A percentile compares a stretch with the other conserved stretches of the same genome.
Conservation (phyloP, 2,113 vertebrate species). For the Antechinus stuartii region DNA sequence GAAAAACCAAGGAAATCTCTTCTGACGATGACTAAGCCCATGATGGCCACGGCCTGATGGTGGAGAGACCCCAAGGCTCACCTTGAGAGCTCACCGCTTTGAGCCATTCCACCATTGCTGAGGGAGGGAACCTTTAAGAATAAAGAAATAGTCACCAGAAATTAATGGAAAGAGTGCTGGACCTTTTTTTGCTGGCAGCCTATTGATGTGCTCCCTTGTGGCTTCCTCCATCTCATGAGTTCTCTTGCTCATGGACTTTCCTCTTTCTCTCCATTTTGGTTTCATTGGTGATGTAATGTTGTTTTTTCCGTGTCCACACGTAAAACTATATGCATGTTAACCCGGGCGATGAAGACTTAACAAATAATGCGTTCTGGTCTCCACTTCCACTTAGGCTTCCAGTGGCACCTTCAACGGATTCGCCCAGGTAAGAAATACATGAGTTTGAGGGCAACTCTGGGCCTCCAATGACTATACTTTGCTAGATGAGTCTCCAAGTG, state of each 20-base stretch:
- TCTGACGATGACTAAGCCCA: background rate
- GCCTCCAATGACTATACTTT: background rate
- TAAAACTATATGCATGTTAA: constrained; percentile 63
- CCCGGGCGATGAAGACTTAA: constrained; percentile 27
- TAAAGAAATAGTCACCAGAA: background rate
- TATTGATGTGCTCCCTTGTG: constrained; percentile 74
- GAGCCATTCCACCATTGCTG: background rate
- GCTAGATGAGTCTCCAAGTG: background rate
- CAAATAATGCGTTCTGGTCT: constrained; percentile 77
- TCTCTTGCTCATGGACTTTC: constrained; percentile 61
- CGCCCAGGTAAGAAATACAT: constrained; percentile 87
- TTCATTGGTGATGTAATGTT: constrained; percentile 60
- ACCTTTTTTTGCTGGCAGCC: constrained; percentile 74
- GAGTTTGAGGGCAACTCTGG: constrained; percentile 4
- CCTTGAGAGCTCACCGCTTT: background rate
- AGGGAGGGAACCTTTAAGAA: constrained; percentile 31
- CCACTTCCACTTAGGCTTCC: constrained; percentile 86
- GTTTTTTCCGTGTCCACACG: constrained; percentile 73
- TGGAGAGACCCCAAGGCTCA: background rate
- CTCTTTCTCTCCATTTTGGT: constrained; percentile 45
- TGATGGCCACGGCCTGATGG: background rate
- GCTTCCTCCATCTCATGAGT: constrained; percentile 52
- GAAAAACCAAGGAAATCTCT: constrained; percentile 27
- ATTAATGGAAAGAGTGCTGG: constrained; percentile 28
- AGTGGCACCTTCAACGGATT: constrained; percentile 91